Conservation (phyloP, 2,888 invertebrate genomes). For the Pyrocoelia pectoralis region DNA sequence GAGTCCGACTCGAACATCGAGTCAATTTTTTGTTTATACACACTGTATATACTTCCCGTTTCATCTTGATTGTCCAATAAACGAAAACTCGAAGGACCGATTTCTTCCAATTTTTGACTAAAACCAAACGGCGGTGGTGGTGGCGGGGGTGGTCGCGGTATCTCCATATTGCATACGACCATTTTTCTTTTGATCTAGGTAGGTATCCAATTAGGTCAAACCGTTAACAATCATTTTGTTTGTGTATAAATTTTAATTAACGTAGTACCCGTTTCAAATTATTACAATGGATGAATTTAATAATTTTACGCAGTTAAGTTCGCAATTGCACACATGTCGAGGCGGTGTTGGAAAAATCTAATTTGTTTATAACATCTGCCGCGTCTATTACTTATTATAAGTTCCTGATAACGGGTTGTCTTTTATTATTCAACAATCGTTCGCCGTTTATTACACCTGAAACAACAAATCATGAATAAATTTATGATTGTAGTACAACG, state of each 20-base stretch:
- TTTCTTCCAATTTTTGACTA: conserved; percentile 34
- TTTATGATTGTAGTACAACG: background rate
- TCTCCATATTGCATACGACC: conserved; percentile 52
- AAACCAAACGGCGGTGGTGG: conserved; percentile 39
- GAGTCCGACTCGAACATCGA: conserved; percentile 72
- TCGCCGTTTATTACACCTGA: background rate
- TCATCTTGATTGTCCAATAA: conserved; percentile 50
- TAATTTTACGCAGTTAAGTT: background rate
- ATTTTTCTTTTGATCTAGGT: too few relatives aligned
- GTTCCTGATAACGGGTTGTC: conserved; percentile 4
- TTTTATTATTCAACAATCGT: background rate
- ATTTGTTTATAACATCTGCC: background rate
- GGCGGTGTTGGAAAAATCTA: background rate
- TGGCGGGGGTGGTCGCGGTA: conserved; percentile 56
- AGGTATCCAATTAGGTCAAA: background rate
- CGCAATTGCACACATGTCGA: background rate
- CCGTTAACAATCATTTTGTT: conserved; percentile 7
- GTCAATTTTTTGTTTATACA: conserved; percentile 86
- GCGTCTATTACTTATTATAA: conserved; percentile 4
- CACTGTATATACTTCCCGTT: conserved; percentile 64
- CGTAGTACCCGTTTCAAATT: background rate
- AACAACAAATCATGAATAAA: background rate
- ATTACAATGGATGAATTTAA: background rate
- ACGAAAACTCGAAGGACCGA: conserved; percentile 52
- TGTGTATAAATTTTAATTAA: background rate